A percentile compares a stretch with the other conserved stretches of the same genome.
Evolutionary conservation across 2,797 vertebrate species (phyloP).

Genomic region (Platalea minor): DNA sequence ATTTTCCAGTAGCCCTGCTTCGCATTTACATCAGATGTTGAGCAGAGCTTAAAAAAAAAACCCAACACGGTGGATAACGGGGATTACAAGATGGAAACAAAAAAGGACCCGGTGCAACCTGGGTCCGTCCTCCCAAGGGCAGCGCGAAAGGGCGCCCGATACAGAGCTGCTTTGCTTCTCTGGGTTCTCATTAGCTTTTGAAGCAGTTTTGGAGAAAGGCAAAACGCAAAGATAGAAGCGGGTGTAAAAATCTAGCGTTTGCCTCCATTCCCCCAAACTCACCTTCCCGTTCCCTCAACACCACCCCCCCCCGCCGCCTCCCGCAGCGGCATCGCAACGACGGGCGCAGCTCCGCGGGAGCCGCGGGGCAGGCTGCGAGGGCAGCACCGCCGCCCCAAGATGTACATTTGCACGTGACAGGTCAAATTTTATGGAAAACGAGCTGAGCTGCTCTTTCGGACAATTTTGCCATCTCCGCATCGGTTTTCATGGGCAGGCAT

Average conservation of each 20-base stretch:
- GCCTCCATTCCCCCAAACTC: no score
- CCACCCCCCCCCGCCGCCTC: no score
- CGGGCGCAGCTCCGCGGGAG: accelerated
- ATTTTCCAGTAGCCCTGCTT: background rate
- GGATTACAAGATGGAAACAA: background rate
- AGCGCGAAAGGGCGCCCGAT: accelerated
- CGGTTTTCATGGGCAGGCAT: background rate
- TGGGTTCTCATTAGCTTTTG: background rate
- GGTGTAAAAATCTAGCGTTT: background rate
- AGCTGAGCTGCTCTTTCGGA: background rate
- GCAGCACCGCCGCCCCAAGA: background rate
- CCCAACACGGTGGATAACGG: background rate
- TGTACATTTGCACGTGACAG: accelerated
- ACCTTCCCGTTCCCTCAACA: background rate
- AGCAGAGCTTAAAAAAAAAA: background rate
- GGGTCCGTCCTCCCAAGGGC: background rate
- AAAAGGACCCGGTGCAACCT: background rate
- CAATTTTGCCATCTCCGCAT: background rate
- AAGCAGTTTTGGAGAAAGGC: background rate
- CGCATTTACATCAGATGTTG: background rate
- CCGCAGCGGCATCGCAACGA: background rate
- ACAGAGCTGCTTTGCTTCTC: accelerated
- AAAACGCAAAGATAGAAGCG: background rate
- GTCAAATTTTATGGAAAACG: background rate
- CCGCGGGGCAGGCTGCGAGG: accelerated